Evolutionary conservation across 2,113 vertebrate genomes (phyloP), one percentile per base, ranked within the genome.

Genomic region (Corythoichthys intestinalis): DNA sequence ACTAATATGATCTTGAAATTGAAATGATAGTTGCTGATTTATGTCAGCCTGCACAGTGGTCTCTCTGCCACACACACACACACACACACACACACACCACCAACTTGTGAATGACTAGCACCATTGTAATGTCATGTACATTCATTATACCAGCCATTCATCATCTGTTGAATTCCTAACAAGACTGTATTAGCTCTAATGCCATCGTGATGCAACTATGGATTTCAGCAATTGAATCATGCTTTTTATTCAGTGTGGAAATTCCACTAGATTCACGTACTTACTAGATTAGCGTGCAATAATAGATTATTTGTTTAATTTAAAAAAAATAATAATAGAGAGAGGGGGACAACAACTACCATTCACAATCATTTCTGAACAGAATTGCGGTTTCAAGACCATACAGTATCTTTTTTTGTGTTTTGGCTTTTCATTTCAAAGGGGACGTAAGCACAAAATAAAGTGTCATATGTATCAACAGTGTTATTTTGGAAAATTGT

Each of bases 1-100:
- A 96, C 95, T 95, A 94, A 96, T 98, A 94, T 96, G 94, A 96
- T 95, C 95, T 95, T 94, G 94, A 94, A 96, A 96, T 96, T 94
- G 94, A 95, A 98, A 95, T 94, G 93, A 96, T 96, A 94, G 94
- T 94, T 90, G 91, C 92, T 93, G 94, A 93, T 95, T 93, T 75
- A 56, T 81, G 69, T 83, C 74, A 69, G 66, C 67, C 70, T 62
- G 70, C 61, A 35, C 72, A 89, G 88, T 89, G 44, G 56, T 34
- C 60, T 49, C 65, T 52, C 63, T 66, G 91, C 90, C 87, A 92
- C 92, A 34, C 57, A 59, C 28, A 48, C 46, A 13, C 9, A 44
- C 9, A 44, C 41, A 44, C 87, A 92, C 92, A 34, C 57, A 59
- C 28, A 48, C 46, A 13, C 9, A 44, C 41, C 6, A 6, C 20